Evolutionary conservation across 2,888 invertebrate genomes (phyloP).

Genomic region (Cheilosia vernalis): DNA sequence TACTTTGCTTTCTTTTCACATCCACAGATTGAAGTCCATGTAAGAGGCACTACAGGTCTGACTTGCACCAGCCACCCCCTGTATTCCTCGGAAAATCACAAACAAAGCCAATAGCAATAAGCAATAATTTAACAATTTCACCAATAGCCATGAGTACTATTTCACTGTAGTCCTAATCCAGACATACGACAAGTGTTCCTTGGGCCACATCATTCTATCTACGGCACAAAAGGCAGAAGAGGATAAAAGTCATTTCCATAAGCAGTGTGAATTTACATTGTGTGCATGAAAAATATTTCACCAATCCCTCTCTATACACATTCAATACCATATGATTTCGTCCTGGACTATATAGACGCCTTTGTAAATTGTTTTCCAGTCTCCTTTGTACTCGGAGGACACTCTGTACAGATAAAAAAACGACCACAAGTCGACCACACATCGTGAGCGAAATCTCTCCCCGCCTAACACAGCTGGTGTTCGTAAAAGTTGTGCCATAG

Average conservation of each 20-base stretch:
- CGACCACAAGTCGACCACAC: not conserved
- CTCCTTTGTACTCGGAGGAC: conserved; percentile 4
- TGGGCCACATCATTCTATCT: conserved; percentile 8
- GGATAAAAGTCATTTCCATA: conserved; percentile 27
- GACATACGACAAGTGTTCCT: conserved; percentile 38
- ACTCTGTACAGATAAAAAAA: not conserved
- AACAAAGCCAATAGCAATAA: conserved; percentile 4
- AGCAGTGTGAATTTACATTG: conserved; percentile 30
- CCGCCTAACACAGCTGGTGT: conserved; percentile 19
- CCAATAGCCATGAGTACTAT: conserved; percentile 15
- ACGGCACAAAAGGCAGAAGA: not conserved
- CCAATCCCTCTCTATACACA: conserved; percentile 18
- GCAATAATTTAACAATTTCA: conserved; percentile 25
- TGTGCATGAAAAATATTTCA: conserved; percentile 19
- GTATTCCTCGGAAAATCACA: not conserved
- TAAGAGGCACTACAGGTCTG: too few species aligned
- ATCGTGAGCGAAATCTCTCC: conserved; percentile 35
- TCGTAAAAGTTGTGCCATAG: conserved; percentile 35
- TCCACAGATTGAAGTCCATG: too few species aligned
- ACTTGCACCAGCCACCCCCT: too few species aligned
- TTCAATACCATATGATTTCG: conserved; percentile 38
- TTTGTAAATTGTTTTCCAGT: not conserved
- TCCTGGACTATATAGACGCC: conserved; percentile 20
- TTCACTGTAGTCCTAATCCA: conserved; percentile 20
- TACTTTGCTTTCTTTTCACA: too few species aligned